These are phyloP conservation scores for Orchesella cincta DNA, from an alignment of 1,140 invertebrate species.

Conservation along the genomic window DNA sequence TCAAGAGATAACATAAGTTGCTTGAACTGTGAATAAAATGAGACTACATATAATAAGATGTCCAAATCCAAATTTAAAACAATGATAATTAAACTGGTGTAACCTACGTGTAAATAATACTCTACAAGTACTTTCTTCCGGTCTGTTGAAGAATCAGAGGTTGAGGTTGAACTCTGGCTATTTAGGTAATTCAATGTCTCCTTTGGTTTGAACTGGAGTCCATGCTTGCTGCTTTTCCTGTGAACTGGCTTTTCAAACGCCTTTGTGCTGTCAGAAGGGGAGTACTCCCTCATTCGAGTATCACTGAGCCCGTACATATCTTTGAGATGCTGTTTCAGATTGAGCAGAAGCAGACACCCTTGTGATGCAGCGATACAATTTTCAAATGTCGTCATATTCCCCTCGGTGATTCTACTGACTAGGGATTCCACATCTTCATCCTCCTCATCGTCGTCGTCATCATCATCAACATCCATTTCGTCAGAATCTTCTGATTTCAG, in stretches of 20 bases:
- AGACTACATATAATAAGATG: neutral
- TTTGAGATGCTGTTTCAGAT: constrained; percentile 91
- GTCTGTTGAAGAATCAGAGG: constrained; percentile 65
- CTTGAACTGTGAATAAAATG: constrained; percentile 73
- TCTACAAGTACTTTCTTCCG: constrained; percentile 74
- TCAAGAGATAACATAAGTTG: constrained; percentile 88
- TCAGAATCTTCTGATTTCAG: neutral
- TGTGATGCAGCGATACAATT: constrained; percentile 86
- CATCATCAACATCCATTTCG: neutral
- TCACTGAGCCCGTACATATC: constrained; percentile 93
- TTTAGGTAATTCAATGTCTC: constrained; percentile 77
- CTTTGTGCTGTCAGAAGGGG: constrained; percentile 90
- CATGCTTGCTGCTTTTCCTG: constrained; percentile 74
- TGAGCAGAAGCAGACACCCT: constrained; percentile 85
- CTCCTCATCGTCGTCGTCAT: constrained; percentile 67
- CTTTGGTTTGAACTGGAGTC: constrained; percentile 83
- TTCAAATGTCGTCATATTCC: constrained; percentile 73
- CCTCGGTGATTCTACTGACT: constrained; percentile 72
- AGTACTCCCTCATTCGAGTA: constrained; percentile 68
- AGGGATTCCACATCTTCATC: constrained; percentile 85
- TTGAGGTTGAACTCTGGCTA: too few relatives aligned
- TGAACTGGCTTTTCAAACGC: constrained; percentile 91
- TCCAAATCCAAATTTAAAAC: neutral
- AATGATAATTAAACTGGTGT: neutral
- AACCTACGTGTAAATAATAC: constrained; percentile 82